Evolutionary conservation across 2,888 invertebrate genomes (phyloP).

Genomic region (Drosophila mulleri): DNA sequence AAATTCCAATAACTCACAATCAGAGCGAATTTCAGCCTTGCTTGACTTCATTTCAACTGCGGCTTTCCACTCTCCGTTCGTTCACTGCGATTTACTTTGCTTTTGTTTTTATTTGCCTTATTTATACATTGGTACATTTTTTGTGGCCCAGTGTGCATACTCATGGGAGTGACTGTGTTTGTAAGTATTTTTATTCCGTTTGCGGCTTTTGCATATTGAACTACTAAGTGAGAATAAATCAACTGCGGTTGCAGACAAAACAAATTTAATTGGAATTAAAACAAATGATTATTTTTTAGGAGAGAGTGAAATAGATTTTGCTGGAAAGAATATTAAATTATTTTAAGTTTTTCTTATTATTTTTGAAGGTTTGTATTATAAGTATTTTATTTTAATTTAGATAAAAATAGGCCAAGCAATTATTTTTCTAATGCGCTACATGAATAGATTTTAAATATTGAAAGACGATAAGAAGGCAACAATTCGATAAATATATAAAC

Average conservation of each 20-base stretch:
- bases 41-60: conserved; percentile 39
- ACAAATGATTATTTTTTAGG: background rate
- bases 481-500: too few relatives aligned
- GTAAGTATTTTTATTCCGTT: conserved; percentile 25
- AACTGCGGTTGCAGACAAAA: background rate
- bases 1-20: conserved; percentile 69
- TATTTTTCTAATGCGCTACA: too few relatives aligned
- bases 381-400: too few relatives aligned
- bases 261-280: background rate
- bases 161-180: conserved; percentile 4
- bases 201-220: conserved; percentile 18
- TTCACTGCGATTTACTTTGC: conserved; percentile 39
- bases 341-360: background rate
- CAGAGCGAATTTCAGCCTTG: conserved; percentile 47
- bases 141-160: background rate
- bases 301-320: background rate
- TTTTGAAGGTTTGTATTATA: too few relatives aligned
- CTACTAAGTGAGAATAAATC: conserved; percentile 21
- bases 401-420: too few relatives aligned
- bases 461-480: too few relatives aligned
- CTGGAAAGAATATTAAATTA: background rate
- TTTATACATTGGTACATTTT: conserved; percentile 14
- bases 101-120: conserved; percentile 8
- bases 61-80: conserved; percentile 24
- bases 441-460: too few relatives aligned